These are phyloP conservation scores for Centrocercus urophasianus DNA, from an alignment of 2,113 vertebrate species.

Conservation along the genomic window DNA sequence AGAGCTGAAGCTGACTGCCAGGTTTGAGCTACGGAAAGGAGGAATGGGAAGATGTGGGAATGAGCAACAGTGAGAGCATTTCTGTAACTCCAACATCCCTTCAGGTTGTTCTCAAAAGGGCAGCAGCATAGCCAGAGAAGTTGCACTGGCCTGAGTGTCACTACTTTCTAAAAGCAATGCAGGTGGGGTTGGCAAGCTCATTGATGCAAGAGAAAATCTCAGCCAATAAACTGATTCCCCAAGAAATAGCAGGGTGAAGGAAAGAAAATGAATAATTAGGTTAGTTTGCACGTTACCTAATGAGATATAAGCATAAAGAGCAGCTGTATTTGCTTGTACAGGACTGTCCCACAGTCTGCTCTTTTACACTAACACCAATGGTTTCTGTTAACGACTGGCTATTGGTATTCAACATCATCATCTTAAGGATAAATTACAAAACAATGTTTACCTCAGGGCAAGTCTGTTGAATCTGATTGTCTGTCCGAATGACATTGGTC, in stretches of 20 bases:
- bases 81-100: not conserved
- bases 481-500: conserved; percentile 80
- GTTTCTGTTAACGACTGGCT: not conserved
- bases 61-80: not conserved
- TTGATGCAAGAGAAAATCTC: not conserved
- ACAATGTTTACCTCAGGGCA: conserved; percentile 81
- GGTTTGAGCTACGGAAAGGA: not conserved
- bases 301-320: not conserved
- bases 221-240: not conserved
- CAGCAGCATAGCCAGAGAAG: not conserved
- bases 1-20: not conserved
- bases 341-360: not conserved
- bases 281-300: not conserved
- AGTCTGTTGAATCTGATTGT: conserved; percentile 75
- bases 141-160: not conserved
- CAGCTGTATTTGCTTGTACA: not conserved
- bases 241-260: not conserved
- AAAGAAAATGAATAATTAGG: not conserved
- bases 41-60: not conserved
- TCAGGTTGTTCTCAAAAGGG: not conserved
- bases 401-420: not conserved
- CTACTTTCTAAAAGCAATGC: not conserved
- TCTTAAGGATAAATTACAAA: not conserved
- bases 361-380: not conserved
- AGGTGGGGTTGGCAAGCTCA: not conserved